phyloP scores from a whole-genome alignment of 2,888 invertebrate species.

The Eupithecia centaureata region DNA sequence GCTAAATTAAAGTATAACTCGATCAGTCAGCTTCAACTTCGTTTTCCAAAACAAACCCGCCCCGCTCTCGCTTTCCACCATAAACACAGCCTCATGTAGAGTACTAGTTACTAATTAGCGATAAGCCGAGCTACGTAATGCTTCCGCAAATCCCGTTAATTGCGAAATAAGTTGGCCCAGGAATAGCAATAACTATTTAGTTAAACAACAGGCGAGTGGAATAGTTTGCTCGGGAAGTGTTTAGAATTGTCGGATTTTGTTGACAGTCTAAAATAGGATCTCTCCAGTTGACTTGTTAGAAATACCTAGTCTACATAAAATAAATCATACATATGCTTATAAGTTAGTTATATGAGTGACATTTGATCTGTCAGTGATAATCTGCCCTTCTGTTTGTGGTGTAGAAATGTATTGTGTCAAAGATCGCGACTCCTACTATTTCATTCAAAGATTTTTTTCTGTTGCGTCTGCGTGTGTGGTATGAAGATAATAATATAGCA shows the following conservation, averaged over 20 bases:
- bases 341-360: too few relatives aligned
- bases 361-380: too few relatives aligned
- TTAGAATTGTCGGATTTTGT: neutral
- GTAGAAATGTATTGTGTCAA: too few relatives aligned
- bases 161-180: neutral
- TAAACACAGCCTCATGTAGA: neutral
- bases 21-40: neutral
- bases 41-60: neutral
- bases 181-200: neutral
- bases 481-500: too few relatives aligned
- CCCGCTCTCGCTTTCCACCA: neutral
- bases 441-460: too few relatives aligned
- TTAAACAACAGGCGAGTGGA: neutral
- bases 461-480: too few relatives aligned
- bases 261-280: neutral
- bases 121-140: neutral
- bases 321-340: too few relatives aligned
- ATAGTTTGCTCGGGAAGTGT: neutral
- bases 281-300: too few relatives aligned
- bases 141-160: neutral
- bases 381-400: too few relatives aligned
- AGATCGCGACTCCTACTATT: too few relatives aligned
- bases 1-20: too few relatives aligned
- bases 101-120: neutral
- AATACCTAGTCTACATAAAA: neutral